Conservation (phyloP, 30 jellyfish, hydroid and myxozoan genomes). For the Turritopsis rubra region DNA sequence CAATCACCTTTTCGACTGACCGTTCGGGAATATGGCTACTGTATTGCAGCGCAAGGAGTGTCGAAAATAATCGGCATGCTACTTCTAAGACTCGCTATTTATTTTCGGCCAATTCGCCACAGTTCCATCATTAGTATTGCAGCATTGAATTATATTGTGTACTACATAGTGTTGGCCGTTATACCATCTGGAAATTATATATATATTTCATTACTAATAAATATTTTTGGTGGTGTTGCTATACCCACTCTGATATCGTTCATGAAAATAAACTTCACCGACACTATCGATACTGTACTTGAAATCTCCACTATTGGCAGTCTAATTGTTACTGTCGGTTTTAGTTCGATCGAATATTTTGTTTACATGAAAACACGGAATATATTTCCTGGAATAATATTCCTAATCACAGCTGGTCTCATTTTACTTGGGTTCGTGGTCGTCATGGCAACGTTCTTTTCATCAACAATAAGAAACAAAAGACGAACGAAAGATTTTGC, state of each 20-base stretch:
- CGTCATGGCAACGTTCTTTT: conserved; percentile 13
- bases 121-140: conserved; percentile 15
- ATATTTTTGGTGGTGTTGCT: conserved; percentile 38
- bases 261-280: conserved; percentile 20
- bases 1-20: conserved; percentile 26
- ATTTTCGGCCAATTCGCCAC: conserved; percentile 11
- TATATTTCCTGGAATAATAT: conserved; percentile 27
- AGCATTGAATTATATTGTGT: conserved; percentile 23
- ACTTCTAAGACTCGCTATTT: background rate
- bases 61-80: conserved; percentile 26
- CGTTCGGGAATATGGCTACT: conserved; percentile 22
- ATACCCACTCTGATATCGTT: conserved; percentile 30
- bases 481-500: conserved; percentile 32
- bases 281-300: conserved; percentile 6
- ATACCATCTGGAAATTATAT: background rate
- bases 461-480: conserved; percentile 21
- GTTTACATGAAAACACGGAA: conserved; percentile 16
- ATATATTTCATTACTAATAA: background rate
- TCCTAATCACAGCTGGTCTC: conserved; percentile 21
- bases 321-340: conserved; percentile 22
- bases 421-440: conserved; percentile 29
- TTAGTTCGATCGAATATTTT: conserved; percentile 11
- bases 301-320: conserved; percentile 23
- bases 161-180: conserved; percentile 28
- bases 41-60: conserved; percentile 31